phyloP scores from a whole-genome alignment of 1,140 invertebrate genomes.

The Drosophila funebris region DNA sequence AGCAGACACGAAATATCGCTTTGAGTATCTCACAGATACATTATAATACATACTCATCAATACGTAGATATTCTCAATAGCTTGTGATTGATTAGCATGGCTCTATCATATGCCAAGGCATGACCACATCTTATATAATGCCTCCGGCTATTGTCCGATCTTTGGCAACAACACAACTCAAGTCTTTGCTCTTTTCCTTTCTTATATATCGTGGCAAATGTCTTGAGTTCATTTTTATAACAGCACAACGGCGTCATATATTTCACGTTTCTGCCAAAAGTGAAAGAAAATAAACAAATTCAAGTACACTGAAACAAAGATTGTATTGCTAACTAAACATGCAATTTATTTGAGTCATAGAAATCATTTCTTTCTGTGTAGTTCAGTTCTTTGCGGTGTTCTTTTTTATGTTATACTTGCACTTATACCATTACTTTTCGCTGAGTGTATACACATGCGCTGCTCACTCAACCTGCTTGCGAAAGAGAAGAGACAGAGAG shows the following conservation, averaged over 20 bases:
- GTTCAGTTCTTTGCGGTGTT: not conserved
- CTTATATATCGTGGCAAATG: not conserved
- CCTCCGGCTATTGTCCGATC: slow-evolving; percentile 12
- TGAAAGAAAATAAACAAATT: slow-evolving; percentile 40
- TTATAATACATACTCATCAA: slow-evolving; percentile 20
- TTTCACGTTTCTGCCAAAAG: slow-evolving; percentile 38
- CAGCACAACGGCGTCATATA: slow-evolving; percentile 9
- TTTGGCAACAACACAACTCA: not conserved
- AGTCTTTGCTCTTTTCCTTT: not conserved
- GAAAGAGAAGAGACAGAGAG: too few species aligned
- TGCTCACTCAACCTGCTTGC: slow-evolving; percentile 11
- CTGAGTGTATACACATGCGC: slow-evolving; percentile 22
- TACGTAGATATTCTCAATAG: slow-evolving; percentile 29
- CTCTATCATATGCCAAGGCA: slow-evolving; percentile 35
- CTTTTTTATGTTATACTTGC: not conserved
- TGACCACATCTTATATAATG: slow-evolving; percentile 34
- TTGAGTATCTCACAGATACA: slow-evolving; percentile 18
- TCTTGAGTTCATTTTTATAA: slow-evolving; percentile 36
- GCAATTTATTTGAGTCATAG: not conserved
- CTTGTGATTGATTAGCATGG: slow-evolving; percentile 55
- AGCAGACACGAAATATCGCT: too few species aligned
- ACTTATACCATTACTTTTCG: slow-evolving; percentile 2
- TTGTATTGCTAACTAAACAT: not conserved
- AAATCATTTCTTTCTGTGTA: not conserved
- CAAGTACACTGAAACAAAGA: slow-evolving; percentile 3